Evolutionary conservation across 1,140 invertebrate genomes (phyloP), one percentile per base, ranked within the genome.

Genomic region (Brachionus angularis): DNA sequence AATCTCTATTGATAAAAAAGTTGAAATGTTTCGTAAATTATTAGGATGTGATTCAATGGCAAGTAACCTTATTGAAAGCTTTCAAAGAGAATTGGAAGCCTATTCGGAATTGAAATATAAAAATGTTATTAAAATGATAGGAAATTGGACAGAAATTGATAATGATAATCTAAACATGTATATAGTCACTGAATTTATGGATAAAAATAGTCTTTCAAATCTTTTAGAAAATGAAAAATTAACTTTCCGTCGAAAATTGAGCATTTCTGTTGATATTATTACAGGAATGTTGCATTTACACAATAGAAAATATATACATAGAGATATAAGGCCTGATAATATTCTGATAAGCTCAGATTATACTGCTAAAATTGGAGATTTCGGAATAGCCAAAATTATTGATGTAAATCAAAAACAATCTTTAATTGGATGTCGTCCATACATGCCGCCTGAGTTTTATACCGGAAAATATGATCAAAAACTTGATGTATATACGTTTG

Each of bases 341-440:
- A 39, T 61, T 10, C 18, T 61, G 5, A 42, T 61, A 2, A n/a
- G 1, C n/a, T 2, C 23, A 23, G 55, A 61, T n/a, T 61, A 27
- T 42, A 23, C 21, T n/a, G 55, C 55, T 18, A 61, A 61, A 61
- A 61, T 61, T 33, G 55, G 8, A 25, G 55, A 61, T 42, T 42
- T 42, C 4, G 55, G 55, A 21, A 18, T 61, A 14, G 34, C 55
- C 16, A 42, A 42, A 25, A 5, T 27, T 25, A 7, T 23, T 0
- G n/a, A 18, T 21, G 4, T 16, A 5, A 44, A 1, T 12, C 21
- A 14, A 34, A 25, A 42, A 42, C 39, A 42, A 0, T 33, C 34
- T 0, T 16, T 14, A 8, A 5, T 25, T 14, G 29, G 27, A 1
- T n/a, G 1, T 18, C 14, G 0, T 2, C 0, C 3, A 2, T 53